Evolutionary conservation across 2,113 vertebrate species (phyloP).

Genomic region (Solea solea): DNA sequence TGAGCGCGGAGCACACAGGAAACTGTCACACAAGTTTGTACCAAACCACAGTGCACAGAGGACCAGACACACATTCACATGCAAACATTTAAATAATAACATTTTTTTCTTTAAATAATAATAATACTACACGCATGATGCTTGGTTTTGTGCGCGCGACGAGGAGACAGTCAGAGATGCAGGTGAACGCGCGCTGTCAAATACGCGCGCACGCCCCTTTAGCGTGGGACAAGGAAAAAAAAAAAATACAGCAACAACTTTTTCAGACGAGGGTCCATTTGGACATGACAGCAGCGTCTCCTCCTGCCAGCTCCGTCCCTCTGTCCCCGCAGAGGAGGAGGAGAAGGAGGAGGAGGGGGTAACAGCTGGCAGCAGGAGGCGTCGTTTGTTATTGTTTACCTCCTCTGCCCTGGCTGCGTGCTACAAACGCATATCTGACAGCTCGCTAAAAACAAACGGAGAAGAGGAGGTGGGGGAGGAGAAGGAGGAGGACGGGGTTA

Average conservation of each 20-base stretch:
- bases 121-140: no score
- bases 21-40: conserved; percentile 57
- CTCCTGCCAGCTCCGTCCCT: not conserved
- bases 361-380: conserved; percentile 32
- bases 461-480: not conserved
- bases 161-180: not conserved
- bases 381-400: conserved; percentile 84
- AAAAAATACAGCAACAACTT: conserved; percentile 58
- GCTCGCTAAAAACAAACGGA: conserved; percentile 56
- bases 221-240: conserved; percentile 48
- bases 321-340: not conserved
- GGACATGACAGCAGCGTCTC: not conserved
- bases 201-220: conserved; percentile 64
- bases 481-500: not conserved
- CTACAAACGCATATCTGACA: conserved; percentile 60
- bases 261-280: conserved; percentile 30
- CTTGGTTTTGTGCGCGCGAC: no score
- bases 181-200: conserved; percentile 60
- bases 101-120: no score
- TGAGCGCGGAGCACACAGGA: conserved; percentile 12
- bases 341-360: not conserved
- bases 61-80: no score
- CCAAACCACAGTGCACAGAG: not conserved
- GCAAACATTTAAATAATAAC: no score
- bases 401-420: conserved; percentile 47